phyloP scores from a whole-genome alignment of 2,113 vertebrate genomes.

The Toxotes jaculatrix region DNA sequence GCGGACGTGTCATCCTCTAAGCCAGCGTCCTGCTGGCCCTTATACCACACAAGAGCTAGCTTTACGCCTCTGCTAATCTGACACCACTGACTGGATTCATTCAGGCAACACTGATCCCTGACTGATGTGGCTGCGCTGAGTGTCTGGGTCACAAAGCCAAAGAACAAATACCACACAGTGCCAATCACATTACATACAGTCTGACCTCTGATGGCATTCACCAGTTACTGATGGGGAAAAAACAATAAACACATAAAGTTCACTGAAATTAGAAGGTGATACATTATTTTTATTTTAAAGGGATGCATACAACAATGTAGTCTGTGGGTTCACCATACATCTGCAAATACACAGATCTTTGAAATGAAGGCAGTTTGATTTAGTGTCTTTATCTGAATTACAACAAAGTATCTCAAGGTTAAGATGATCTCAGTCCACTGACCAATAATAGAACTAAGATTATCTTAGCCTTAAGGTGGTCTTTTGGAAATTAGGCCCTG shows the following conservation, averaged over 20 bases:
- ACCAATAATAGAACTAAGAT: neutral
- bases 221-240: neutral
- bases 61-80: conserved; percentile 58
- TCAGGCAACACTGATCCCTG: conserved; percentile 56
- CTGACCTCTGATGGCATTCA: neutral
- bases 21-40: conserved; percentile 14
- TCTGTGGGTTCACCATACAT: neutral
- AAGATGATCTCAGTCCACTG: neutral
- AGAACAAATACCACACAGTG: conserved; percentile 23
- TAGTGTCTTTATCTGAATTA: neutral
- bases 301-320: neutral
- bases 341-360: neutral
- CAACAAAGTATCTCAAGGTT: neutral
- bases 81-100: conserved; percentile 60
- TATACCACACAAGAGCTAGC: conserved; percentile 18
- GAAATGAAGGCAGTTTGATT: neutral
- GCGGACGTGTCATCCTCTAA: conserved; percentile 40
- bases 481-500: neutral
- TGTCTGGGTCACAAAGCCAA: conserved; percentile 52
- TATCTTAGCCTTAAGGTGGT: neutral
- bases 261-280: neutral
- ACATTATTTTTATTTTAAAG: neutral
- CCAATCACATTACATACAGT: conserved; percentile 16
- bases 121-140: conserved; percentile 40
- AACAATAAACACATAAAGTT: neutral